phyloP scores from a whole-genome alignment of 2,888 invertebrate species.

The Geophilus truncorum region DNA sequence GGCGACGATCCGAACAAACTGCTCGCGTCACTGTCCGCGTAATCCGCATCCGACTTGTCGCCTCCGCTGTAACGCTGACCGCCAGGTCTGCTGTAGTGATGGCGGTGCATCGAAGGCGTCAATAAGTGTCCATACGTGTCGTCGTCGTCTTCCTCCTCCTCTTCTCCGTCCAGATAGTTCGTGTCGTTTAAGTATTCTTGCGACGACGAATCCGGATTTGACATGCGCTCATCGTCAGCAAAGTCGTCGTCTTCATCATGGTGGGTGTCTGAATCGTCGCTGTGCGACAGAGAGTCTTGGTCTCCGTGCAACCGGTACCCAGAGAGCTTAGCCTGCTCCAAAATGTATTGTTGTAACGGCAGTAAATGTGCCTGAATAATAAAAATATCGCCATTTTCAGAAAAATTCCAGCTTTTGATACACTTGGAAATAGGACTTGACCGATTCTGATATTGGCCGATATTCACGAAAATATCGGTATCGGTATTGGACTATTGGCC shows the following conservation, averaged over 20 bases:
- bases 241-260: conserved; percentile 52
- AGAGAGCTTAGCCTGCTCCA: conserved; percentile 75
- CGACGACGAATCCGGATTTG: conserved; percentile 53
- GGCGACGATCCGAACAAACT: conserved; percentile 42
- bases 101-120: conserved; percentile 29
- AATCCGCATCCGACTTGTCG: conserved; percentile 30
- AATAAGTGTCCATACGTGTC: conserved; percentile 42
- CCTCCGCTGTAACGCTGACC: background rate
- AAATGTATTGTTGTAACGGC: conserved; percentile 79
- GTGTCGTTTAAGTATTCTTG: conserved; percentile 55
- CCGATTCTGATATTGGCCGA: too few species aligned
- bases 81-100: conserved; percentile 2
- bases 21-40: conserved; percentile 46
- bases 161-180: conserved; percentile 44
- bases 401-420: too few species aligned
- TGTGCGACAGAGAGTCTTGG: conserved; percentile 62
- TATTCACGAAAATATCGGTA: too few species aligned
- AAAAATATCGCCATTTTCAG: too few species aligned
- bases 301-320: conserved; percentile 64
- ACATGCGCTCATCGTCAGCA: conserved; percentile 57
- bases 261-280: conserved; percentile 51
- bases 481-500: too few species aligned
- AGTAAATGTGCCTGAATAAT: conserved; percentile 69
- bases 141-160: conserved; percentile 41
- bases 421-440: too few species aligned